Base-by-base conservation (phyloP, 2,113 vertebrate species). In the Periophthalmus modestus region DNA sequence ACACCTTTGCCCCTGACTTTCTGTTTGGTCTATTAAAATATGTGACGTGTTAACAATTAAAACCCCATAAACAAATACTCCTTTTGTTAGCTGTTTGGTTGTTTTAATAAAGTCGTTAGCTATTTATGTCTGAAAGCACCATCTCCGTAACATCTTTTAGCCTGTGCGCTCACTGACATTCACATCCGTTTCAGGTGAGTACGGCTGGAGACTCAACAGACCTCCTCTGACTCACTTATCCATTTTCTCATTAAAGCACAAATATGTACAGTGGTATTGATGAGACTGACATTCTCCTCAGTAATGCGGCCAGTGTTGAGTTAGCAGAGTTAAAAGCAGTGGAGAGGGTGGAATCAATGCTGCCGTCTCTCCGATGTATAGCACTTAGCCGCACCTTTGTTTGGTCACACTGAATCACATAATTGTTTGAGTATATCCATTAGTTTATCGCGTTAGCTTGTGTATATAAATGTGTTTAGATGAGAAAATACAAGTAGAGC, bases 301-400 rank as follows among this genome's bases (percentile, higher is more conserved):
- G 59, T 85, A 88, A 83, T 85, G 81, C 78, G 83, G 76, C 66
- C 54, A 19, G 72, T 72, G 79, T 72, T 75, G 82, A 86, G 82
- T 82, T 78, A 73, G 71, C 76, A 75, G 80, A 78, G 68, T 73
- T 85, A 66, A 69, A 80, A 87, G 71, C 69, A 54, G 16, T 61
- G 52, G 13, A 68, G 72, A 76, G 78, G 24, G 75, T 70, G 28
- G 66, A 62, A 71, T 88, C 84, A 78, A 84, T 84, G 77, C 2
- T 12, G n/a, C 18, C n/a, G 75, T 71, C 69, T 68, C 73, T 57
- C 80, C 65, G 33, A 70, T n/a, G 12, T 28, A 28, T 6, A 62
- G 71, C 84, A 77, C 68, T 85, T 65, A 84, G 62, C 59, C 33
- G 43, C 36, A 15, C 69, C 34, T 46, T 57, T 66, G 62, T 65